Conservation (phyloP, 2,113 vertebrate genomes). For the Rattus rattus region DNA sequence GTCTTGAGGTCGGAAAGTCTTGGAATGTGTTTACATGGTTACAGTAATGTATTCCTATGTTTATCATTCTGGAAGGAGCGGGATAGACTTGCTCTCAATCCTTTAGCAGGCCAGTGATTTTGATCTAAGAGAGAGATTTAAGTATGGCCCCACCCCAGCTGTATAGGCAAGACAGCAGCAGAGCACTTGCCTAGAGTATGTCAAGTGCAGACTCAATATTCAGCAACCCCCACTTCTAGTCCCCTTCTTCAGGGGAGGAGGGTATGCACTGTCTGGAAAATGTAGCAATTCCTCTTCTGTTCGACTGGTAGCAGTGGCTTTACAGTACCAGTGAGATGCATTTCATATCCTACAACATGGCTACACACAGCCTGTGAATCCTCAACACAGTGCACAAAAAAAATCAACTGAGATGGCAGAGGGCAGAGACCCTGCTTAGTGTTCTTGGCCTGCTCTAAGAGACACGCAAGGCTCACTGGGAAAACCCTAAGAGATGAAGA, state of each 20-base stretch:
- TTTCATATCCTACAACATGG: not conserved
- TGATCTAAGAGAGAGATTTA: not conserved
- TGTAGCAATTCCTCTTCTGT: not conserved
- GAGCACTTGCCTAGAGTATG: not conserved
- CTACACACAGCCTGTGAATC: not conserved
- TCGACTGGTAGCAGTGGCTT: not conserved
- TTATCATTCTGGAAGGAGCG: not conserved
- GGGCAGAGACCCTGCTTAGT: not conserved
- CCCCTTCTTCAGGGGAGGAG: not conserved
- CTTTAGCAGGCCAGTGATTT: not conserved
- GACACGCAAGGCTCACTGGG: not conserved
- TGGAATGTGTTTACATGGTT: not conserved
- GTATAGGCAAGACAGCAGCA: not conserved
- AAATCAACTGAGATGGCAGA: not conserved
- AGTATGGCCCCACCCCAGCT: not conserved
- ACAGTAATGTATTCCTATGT: not conserved
- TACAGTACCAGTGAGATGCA: not conserved
- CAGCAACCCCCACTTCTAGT: not conserved
- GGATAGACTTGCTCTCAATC: not conserved
- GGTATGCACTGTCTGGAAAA: not conserved
- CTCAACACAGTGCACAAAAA: not conserved
- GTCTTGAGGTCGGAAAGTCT: not conserved
- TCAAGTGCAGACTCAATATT: not conserved
- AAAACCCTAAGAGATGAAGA: slow-evolving; percentile 5
- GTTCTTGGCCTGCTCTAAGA: not conserved